Conservation (phyloP, 2,113 vertebrate species). For the Cynopterus brachyotis region DNA sequence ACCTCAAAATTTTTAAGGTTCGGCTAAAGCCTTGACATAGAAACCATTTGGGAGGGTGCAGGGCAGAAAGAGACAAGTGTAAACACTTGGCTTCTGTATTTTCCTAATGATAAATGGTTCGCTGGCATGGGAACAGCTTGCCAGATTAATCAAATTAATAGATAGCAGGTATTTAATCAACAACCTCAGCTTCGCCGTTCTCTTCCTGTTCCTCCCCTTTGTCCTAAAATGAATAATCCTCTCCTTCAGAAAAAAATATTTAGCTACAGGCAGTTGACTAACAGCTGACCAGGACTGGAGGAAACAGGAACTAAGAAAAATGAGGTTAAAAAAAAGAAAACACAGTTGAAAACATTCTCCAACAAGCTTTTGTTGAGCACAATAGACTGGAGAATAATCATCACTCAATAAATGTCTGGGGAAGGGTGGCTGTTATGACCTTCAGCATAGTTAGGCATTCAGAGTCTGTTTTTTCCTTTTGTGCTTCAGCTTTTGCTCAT, state of each 20-base stretch:
- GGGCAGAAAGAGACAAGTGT: neutral
- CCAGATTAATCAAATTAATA: neutral
- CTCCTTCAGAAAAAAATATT: neutral
- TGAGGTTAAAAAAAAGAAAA: neutral
- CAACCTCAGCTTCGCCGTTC: neutral
- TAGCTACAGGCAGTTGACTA: neutral
- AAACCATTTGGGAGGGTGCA: neutral
- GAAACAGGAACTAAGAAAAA: neutral
- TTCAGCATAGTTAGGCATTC: neutral
- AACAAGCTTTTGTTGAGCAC: neutral
- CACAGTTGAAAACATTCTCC: neutral
- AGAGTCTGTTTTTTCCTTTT: neutral
- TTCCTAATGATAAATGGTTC: neutral
- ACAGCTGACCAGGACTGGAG: neutral
- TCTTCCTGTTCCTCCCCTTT: neutral
- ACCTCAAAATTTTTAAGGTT: slow-evolving; percentile 43
- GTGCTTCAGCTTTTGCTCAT: neutral
- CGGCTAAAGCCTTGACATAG: neutral
- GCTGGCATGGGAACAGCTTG: neutral
- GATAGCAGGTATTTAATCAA: neutral
- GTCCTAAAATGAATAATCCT: neutral
- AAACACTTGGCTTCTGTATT: neutral
- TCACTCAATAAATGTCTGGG: neutral
- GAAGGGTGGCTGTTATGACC: neutral
- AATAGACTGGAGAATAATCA: accelerated